Conservation (phyloP, 2,113 vertebrate genomes). For the Gobio gobio region DNA sequence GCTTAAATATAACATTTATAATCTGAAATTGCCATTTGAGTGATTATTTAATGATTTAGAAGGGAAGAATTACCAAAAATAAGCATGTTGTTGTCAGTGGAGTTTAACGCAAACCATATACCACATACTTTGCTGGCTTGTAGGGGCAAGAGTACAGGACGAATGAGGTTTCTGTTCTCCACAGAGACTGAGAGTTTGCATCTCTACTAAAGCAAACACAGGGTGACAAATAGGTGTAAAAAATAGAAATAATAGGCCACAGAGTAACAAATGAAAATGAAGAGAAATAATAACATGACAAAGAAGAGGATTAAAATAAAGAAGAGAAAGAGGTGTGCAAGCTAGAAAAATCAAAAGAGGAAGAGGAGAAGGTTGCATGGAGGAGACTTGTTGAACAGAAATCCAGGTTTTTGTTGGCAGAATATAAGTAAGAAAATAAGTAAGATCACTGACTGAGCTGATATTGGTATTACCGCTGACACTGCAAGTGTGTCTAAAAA, state of each 20-base stretch:
- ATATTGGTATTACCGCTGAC: neutral
- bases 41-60: neutral
- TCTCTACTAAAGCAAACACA: neutral
- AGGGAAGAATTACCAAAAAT: no score
- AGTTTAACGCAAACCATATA: no score
- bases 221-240: neutral
- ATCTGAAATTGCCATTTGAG: neutral
- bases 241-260: neutral
- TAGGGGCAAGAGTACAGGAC: neutral
- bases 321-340: neutral
- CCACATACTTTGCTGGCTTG: neutral
- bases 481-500: neutral
- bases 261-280: neutral
- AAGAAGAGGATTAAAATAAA: neutral
- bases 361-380: neutral
- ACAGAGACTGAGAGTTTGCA: neutral
- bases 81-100: no score
- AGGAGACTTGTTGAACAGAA: neutral
- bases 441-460: neutral
- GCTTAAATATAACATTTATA: neutral
- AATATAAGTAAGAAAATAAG: neutral
- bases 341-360: neutral
- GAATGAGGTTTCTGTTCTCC: neutral
- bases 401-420: neutral
- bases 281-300: slow-evolving; percentile 10